Percentiles rank a stretch among this genome's conserved stretches.
Evolutionary conservation across 2,797 vertebrate genomes (phyloP).

Genomic region (Sebastes matsubarae): DNA sequence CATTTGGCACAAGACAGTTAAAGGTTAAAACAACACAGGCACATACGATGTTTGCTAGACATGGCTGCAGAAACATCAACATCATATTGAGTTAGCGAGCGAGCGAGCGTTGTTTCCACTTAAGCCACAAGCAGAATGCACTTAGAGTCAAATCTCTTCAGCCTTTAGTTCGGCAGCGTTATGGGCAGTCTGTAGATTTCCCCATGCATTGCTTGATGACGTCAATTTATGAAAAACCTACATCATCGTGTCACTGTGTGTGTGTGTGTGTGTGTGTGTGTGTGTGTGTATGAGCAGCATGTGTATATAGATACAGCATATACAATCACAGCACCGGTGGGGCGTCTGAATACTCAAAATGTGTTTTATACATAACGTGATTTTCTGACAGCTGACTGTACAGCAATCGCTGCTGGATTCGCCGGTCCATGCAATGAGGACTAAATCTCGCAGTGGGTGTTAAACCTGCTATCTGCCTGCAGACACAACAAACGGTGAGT

Average conservation of each 20-base stretch:
- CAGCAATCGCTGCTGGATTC: background rate
- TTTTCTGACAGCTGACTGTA: background rate
- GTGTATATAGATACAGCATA: background rate
- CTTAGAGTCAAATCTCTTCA: constrained; percentile 1
- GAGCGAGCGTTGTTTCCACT: background rate
- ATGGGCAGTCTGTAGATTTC: background rate
- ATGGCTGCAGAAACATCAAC: constrained; percentile 21
- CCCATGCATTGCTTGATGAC: constrained; percentile 11
- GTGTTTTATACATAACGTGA: background rate
- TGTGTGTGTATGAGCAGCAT: background rate
- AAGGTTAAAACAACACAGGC: background rate
- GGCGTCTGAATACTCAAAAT: background rate
- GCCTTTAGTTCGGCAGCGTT: constrained; percentile 3
- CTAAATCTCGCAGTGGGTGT: background rate
- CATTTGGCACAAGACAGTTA: background rate
- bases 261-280: background rate
- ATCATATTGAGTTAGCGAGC: background rate
- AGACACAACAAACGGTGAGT: background rate
- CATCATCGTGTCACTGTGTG: background rate
- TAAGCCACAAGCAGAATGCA: constrained; percentile 28
- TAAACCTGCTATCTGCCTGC: background rate
- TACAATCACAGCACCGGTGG: background rate
- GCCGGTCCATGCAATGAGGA: background rate
- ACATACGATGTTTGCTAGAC: constrained; percentile 13
- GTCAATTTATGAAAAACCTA: constrained; percentile 8